Evolutionary conservation across 1,140 invertebrate genomes (phyloP).

Genomic region (Zaprionus gabonicus): DNA sequence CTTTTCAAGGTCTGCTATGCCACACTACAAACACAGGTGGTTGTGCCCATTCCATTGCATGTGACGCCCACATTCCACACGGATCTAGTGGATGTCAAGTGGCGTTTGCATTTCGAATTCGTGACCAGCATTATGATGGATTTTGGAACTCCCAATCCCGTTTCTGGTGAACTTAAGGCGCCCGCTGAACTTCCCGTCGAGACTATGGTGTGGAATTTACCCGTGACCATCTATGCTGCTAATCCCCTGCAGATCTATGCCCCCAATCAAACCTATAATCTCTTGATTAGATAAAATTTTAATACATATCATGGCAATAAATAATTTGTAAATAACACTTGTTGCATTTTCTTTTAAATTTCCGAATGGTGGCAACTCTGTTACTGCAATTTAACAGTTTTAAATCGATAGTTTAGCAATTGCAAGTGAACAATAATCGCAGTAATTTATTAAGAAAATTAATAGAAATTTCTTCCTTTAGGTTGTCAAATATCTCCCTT

Average conservation of each 20-base stretch:
- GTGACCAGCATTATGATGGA: slow-evolving; percentile 90
- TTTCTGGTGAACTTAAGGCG: slow-evolving; percentile 90
- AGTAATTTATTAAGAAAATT: neutral
- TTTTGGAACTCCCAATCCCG: slow-evolving; percentile 80
- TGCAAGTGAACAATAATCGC: neutral
- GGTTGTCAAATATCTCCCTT: too few relatives aligned
- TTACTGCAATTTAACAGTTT: neutral
- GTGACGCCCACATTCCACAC: slow-evolving; percentile 97
- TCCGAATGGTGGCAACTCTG: neutral
- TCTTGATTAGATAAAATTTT: slow-evolving; percentile 65
- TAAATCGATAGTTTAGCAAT: neutral
- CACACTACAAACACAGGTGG: slow-evolving; percentile 93
- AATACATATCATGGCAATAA: slow-evolving; percentile 21
- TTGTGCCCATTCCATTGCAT: slow-evolving; percentile 96
- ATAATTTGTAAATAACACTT: slow-evolving; percentile 10
- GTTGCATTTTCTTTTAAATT: neutral
- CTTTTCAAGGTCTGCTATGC: slow-evolving; percentile 90
- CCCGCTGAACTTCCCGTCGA: slow-evolving; percentile 95
- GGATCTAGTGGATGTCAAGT: slow-evolving; percentile 92
- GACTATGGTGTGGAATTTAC: slow-evolving; percentile 99
- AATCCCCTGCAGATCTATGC: slow-evolving; percentile 90
- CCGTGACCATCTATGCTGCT: slow-evolving; percentile 96
- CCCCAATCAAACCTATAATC: slow-evolving; percentile 69
- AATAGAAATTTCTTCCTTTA: neutral
- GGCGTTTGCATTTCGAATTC: slow-evolving; percentile 98